phyloP scores from a whole-genome alignment of 2,113 vertebrate species.

The Tragelaphus strepsiceros region DNA sequence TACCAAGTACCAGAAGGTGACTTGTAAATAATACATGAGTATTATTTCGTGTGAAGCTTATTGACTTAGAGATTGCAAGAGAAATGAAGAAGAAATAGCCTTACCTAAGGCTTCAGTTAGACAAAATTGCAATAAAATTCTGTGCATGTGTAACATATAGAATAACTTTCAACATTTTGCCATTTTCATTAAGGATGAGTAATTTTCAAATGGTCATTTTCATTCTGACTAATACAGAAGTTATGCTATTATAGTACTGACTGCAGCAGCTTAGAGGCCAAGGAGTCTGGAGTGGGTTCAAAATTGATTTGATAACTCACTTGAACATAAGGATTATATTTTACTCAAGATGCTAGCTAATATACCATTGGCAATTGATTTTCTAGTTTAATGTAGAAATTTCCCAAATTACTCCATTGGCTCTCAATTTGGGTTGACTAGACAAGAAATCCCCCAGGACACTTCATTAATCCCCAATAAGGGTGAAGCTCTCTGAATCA shows the following conservation, averaged over 20 bases:
- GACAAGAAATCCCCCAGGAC: not conserved
- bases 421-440: constrained; percentile 5
- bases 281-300: not conserved
- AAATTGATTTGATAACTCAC: not conserved
- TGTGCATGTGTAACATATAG: not conserved
- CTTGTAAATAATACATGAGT: not conserved
- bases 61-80: not conserved
- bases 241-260: not conserved
- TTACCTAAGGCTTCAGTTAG: not conserved
- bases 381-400: constrained; percentile 36
- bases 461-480: not conserved
- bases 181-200: not conserved
- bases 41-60: not conserved
- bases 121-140: not conserved
- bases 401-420: constrained; percentile 6
- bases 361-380: constrained; percentile 9
- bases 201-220: not conserved
- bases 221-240: not conserved
- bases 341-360: constrained; percentile 28
- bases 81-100: not conserved
- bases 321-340: constrained; percentile 14
- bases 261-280: not conserved
- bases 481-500: not conserved
- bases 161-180: not conserved
- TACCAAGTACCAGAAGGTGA: not conserved